Percentiles rank a stretch among this genome's conserved stretches.
Conservation (phyloP, 1,140 invertebrate species). For the Zophobas morio region DNA sequence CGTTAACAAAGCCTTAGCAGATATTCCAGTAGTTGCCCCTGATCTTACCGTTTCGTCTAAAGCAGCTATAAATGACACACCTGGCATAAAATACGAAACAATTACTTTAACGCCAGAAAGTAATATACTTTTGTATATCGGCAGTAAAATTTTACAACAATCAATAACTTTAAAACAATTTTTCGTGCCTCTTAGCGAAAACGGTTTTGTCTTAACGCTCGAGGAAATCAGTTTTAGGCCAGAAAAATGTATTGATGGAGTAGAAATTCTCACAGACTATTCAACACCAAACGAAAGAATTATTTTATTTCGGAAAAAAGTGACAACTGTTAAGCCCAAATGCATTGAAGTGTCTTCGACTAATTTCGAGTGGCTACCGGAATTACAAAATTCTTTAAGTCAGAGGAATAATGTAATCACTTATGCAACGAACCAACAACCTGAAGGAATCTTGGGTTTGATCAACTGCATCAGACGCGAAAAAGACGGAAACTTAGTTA, state of each 20-base stretch:
- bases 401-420: constrained; percentile 69
- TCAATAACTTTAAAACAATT: constrained; percentile 60
- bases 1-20: too few species aligned
- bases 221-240: constrained; percentile 63
- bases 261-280: background rate
- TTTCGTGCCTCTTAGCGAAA: background rate
- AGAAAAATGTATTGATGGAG: background rate
- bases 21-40: background rate
- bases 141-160: constrained; percentile 42
- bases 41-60: constrained; percentile 70
- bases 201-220: constrained; percentile 69
- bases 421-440: constrained; percentile 73
- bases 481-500: constrained; percentile 75
- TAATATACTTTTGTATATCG: constrained; percentile 6
- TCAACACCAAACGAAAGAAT: background rate
- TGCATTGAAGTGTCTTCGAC: background rate
- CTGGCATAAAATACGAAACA: background rate
- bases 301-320: background rate
- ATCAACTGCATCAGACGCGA: constrained; percentile 83
- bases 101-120: constrained; percentile 6
- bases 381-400: background rate
- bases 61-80: background rate
- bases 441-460: constrained; percentile 88
- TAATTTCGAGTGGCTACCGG: background rate
- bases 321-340: background rate